Conservation (phyloP, 2,797 vertebrate genomes). For the Dallia pectoralis region DNA sequence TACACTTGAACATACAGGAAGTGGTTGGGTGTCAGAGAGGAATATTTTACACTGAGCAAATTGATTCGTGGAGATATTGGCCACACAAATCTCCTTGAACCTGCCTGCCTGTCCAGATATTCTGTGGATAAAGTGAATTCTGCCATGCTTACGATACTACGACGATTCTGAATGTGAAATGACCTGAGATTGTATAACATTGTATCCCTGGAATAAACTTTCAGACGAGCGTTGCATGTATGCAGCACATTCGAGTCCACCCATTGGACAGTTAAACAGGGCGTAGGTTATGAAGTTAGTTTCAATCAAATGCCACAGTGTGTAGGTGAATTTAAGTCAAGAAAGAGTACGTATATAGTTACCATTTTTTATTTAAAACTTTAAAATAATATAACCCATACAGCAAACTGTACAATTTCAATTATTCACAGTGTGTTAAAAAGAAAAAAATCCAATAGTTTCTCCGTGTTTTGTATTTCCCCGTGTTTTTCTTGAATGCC, state of each 20-base stretch:
- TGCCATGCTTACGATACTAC: neutral
- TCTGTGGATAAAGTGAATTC: no score
- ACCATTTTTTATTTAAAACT: constrained; percentile 90
- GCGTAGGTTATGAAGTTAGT: neutral
- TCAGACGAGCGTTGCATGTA: neutral
- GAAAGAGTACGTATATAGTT: constrained; percentile 37
- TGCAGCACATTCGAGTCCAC: neutral
- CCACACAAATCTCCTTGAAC: neutral
- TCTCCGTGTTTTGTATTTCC: constrained; percentile 65
- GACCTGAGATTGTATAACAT: neutral
- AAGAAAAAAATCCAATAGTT: constrained; percentile 90
- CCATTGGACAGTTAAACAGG: neutral
- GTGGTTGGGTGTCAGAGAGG: constrained; percentile 6
- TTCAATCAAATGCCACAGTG: neutral
- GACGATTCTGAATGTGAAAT: neutral
- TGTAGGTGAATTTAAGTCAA: constrained; percentile 16
- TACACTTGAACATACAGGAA: neutral
- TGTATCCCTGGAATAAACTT: neutral
- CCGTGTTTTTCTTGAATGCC: constrained; percentile 65
- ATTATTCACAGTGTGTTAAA: constrained; percentile 99
- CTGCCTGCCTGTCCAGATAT: no score
- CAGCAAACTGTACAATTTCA: constrained; percentile 98
- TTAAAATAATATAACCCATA: constrained; percentile 97
- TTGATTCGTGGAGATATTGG: constrained; percentile 5
- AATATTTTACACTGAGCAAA: neutral